Conservation (phyloP, 2,113 vertebrate genomes). For the Lepus americanus region DNA sequence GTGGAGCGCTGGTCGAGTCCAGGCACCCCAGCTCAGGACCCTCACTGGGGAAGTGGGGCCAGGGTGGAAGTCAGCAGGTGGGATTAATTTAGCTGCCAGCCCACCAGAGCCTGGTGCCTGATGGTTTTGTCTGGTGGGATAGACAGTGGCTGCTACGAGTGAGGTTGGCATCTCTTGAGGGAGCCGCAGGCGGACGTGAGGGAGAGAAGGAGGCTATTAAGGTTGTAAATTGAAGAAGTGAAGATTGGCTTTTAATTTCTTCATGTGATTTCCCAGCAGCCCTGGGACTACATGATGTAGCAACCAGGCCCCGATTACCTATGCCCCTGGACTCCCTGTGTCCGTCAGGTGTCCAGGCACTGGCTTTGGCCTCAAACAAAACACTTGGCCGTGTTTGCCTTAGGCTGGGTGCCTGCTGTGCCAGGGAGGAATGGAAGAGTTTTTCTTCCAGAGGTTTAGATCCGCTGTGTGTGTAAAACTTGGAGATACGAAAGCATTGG, state of each 20-base stretch:
- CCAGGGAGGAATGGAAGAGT: neutral
- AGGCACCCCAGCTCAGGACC: too few species aligned
- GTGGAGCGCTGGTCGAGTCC: too few species aligned
- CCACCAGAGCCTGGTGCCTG: neutral
- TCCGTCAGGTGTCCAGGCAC: neutral
- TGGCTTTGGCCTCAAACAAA: neutral
- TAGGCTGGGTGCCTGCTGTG: neutral
- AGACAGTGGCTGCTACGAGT: neutral
- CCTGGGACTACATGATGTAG: neutral
- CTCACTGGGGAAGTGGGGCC: too few species aligned
- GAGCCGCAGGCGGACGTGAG: too few species aligned
- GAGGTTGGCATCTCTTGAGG: neutral
- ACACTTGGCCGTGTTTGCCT: neutral
- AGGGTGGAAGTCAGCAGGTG: too few species aligned
- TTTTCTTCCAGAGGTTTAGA: neutral
- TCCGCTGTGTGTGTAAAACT: rapidly evolving
- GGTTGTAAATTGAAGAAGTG: rapidly evolving
- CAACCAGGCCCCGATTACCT: rapidly evolving
- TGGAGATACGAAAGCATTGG: neutral
- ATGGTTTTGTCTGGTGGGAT: neutral
- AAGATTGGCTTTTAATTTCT: neutral
- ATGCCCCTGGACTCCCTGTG: neutral
- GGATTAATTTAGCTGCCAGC: too few species aligned
- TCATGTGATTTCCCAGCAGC: neutral
- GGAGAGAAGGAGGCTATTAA: neutral